phyloP scores from a whole-genome alignment of 2,113 vertebrate genomes.

The Danionella cerebrum region DNA sequence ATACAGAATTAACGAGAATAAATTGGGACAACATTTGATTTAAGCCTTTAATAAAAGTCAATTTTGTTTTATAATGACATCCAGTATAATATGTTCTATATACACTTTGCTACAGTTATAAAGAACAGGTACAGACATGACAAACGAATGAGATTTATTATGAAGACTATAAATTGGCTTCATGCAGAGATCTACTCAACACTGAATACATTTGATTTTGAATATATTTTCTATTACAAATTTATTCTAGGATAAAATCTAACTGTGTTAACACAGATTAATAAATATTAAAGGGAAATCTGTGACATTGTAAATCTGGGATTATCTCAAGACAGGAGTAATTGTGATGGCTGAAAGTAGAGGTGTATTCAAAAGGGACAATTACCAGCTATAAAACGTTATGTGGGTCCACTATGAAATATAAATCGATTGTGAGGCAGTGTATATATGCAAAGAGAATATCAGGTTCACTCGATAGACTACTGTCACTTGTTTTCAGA shows the following conservation, averaged over 20 bases:
- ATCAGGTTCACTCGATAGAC: too few relatives aligned
- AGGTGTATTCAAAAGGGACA: too few relatives aligned
- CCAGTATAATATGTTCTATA: constrained; percentile 29
- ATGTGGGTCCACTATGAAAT: too few relatives aligned
- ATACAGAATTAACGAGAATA: too few relatives aligned
- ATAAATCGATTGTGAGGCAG: too few relatives aligned
- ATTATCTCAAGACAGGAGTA: neutral
- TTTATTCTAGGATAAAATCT: neutral
- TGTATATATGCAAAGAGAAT: too few relatives aligned
- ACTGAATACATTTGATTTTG: neutral
- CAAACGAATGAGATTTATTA: constrained; percentile 51
- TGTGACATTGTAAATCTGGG: too few relatives aligned
- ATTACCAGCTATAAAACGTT: too few relatives aligned
- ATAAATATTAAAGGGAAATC: neutral
- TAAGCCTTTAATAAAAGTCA: constrained; percentile 27
- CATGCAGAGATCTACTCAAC: neutral
- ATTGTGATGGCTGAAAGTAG: constrained; percentile 9
- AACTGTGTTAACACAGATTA: neutral
- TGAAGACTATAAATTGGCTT: constrained; percentile 36
- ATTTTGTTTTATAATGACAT: constrained; percentile 21
- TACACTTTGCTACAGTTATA: constrained; percentile 63
- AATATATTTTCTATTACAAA: too few relatives aligned
- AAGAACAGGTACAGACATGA: constrained; percentile 55
- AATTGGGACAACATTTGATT: too few relatives aligned
- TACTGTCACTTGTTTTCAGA: constrained; percentile 12